phyloP scores from a whole-genome alignment of 2,888 invertebrate species.

The Ethmia dodecea region DNA sequence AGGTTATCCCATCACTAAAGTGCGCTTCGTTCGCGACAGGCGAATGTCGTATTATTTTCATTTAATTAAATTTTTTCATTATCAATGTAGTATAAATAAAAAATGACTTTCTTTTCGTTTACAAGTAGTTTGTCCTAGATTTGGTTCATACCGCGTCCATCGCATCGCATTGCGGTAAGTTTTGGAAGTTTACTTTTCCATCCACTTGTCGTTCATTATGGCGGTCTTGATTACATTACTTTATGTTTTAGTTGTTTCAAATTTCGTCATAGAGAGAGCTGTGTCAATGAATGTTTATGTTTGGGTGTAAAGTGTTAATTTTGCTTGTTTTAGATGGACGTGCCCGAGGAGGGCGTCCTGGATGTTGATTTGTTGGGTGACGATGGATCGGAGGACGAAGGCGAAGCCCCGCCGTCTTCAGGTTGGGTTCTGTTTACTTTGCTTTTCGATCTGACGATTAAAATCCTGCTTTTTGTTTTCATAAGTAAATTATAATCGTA shows the following conservation, averaged over 20 bases:
- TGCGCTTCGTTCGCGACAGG: no score
- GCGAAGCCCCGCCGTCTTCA: constrained; percentile 79
- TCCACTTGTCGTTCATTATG: constrained; percentile 73
- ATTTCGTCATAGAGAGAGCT: constrained; percentile 37
- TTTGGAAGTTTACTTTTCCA: constrained; percentile 44
- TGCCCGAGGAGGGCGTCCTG: constrained; percentile 68
- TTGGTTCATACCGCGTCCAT: constrained; percentile 52
- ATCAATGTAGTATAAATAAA: constrained; percentile 42
- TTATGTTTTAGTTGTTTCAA: constrained; percentile 36
- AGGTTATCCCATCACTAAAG: no score
- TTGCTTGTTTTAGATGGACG: constrained; percentile 63
- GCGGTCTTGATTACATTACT: constrained; percentile 62
- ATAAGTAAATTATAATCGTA: background rate
- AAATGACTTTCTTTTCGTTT: constrained; percentile 50
- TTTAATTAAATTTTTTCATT: constrained; percentile 48
- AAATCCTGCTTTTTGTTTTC: background rate
- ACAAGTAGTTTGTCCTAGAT: constrained; percentile 47
- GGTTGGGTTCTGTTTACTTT: constrained; percentile 54
- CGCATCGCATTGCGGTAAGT: constrained; percentile 69
- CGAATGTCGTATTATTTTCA: constrained; percentile 49
- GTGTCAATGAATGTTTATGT: constrained; percentile 11
- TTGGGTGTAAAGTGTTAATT: constrained; percentile 10
- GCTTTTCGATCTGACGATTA: background rate
- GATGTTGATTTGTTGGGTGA: constrained; percentile 86
- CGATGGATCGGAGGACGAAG: constrained; percentile 86